phyloP scores from a whole-genome alignment of 1,140 invertebrate genomes.

The Magallana angulata region DNA sequence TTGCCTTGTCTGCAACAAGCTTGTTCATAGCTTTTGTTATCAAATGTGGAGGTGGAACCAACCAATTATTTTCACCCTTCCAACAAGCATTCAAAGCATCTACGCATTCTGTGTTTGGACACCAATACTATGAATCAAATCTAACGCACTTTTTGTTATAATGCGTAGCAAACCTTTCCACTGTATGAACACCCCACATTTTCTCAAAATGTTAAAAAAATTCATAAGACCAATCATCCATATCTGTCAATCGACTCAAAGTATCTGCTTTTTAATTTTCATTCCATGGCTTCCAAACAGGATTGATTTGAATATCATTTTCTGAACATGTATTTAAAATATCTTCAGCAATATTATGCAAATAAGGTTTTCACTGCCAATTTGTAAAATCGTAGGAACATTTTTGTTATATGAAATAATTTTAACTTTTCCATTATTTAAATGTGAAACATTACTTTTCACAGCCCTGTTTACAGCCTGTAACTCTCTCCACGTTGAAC shows the following conservation, averaged over 20 bases:
- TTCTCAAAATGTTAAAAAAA: slow-evolving; percentile 5
- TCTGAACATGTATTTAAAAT: slow-evolving; percentile 26
- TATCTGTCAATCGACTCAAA: slow-evolving; percentile 15
- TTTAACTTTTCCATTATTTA: slow-evolving; percentile 18
- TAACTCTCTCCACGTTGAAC: no score
- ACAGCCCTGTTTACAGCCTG: neutral
- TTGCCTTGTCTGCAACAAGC: slow-evolving; percentile 26
- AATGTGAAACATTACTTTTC: neutral
- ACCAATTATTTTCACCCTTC: slow-evolving; percentile 41
- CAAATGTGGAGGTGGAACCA: slow-evolving; percentile 54
- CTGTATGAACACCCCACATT: slow-evolving; percentile 43
- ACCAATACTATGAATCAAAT: slow-evolving; percentile 51
- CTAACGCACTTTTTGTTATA: neutral
- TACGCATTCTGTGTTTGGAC: slow-evolving; percentile 44
- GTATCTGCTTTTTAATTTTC: slow-evolving; percentile 51
- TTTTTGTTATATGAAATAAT: slow-evolving; percentile 46
- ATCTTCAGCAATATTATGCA: slow-evolving; percentile 27
- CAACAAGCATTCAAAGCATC: slow-evolving; percentile 41
- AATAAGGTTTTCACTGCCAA: slow-evolving; percentile 40
- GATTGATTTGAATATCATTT: neutral
- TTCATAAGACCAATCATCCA: slow-evolving; percentile 46
- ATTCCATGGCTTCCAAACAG: slow-evolving; percentile 45
- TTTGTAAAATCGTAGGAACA: slow-evolving; percentile 35
- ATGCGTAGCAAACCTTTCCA: slow-evolving; percentile 51
- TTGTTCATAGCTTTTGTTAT: slow-evolving; percentile 45